Base-by-base conservation (phyloP, 2,113 vertebrate species). In the Corythornis vintsioides region DNA sequence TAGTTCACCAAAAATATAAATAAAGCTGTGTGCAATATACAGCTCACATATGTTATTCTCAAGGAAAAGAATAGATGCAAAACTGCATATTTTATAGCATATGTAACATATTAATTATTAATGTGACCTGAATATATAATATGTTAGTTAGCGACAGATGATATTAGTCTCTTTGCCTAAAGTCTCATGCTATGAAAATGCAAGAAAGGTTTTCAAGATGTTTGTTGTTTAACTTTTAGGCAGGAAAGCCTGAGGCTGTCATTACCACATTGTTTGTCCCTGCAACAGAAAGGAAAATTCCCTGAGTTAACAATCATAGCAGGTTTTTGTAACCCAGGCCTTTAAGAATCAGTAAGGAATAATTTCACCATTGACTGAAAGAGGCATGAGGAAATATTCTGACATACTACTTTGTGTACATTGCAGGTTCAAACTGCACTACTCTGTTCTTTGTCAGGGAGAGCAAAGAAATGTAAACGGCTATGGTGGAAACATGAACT, bases 101-200 rank as follows among this genome's bases (percentile, higher is more conserved):
- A 53, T 86, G 56, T 64, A 56, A 47, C 35, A 65, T 60, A 93
- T 87, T 77, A 92, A 94, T 92, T 93, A 88, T 95, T 96, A 94
- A 95, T 72, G 31, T 73, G 66, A 67, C 91, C 77, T 90, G 90
- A 94, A 94, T 91, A 94, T 85, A 25, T 80, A 47, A 83, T 79
- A 87, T 47, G 91, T 81, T 96, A 89, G 81, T 83, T 86, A 90
- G 75, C 3, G 43, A 92, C 79, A 83, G 77, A 83, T 86, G 29
- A 76, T 73, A 82, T 89, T 92, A 72, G 92, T 57, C 75, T 90
- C 90, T 83, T 92, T 93, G 86, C 91, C 84, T 89, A 26, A 73
- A 90, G 35, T 50, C 69, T 92, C 61, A 53, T 81, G 52, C 56
- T 89, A 79, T 56, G 43, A 94, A 95, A 95, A 90, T 73, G 21